Evolutionary conservation across 2,113 vertebrate genomes (phyloP), one percentile per base, ranked within the genome.

Genomic region (Gopherus flavomarginatus): DNA sequence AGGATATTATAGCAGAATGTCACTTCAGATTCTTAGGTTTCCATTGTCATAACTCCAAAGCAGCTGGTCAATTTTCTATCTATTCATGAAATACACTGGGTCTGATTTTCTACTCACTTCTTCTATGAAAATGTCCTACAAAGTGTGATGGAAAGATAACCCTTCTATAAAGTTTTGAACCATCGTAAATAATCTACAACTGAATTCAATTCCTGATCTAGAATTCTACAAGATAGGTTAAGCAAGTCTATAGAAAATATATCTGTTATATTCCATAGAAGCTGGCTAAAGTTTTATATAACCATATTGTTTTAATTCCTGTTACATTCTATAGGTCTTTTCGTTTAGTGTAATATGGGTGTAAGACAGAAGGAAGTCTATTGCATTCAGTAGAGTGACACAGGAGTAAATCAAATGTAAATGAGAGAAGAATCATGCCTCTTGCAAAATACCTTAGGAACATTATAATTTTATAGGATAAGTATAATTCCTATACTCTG

Each of bases 181-280:
- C 62, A 85, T 85, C 8, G 5, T 1, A 5, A 83, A 11, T 19
- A 81, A 13, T 29, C 49, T 83, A 21, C 11, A 56, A 8, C 0
- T 0, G 5, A 12, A 78, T 89, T 79, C 6, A 88, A 56, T 12
- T 56, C 8, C 24, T 84, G 42, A 82, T 12, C 81, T 82, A 95
- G 27, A 88, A 11, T 79, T n/a, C 16, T 72, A 21, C 31, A 22
- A 72, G 17, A 38, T 9, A 72, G 91, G 79, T 77, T 21, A 57
- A 93, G 57, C 2, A 54, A 79, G 42, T 6, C 69, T 69, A 11
- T 38, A 56, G 72, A 69, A 88, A 86, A 69, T 3, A 65, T 9
- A 69, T 19, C 3, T 1, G 2, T 0, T 89, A 9, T 53, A 53
- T 27, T 62, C 69, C 80, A 59, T 62, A 4, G 4, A 81, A 72